Evolutionary conservation across 2,113 vertebrate species (phyloP), one percentile per base, ranked within the genome.

Genomic region (rat (Rattus norvegicus)): DNA sequence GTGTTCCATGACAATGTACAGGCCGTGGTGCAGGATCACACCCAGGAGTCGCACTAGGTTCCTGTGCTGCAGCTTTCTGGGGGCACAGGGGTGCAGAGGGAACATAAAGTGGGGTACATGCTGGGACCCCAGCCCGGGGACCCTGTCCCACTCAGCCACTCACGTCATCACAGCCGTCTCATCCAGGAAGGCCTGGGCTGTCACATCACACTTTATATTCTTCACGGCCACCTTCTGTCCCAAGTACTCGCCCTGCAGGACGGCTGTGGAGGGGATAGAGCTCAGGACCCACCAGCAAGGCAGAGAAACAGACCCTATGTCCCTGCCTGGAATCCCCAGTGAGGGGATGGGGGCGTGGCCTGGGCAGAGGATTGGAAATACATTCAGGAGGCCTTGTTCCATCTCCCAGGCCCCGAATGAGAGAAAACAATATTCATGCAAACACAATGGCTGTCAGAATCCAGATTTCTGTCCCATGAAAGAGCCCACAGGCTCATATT

Each of bases 151-250:
- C 19, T 49, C 30, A 0, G 2, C 2, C 61, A 79, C 99, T 99
- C 98, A 99, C 99, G 99, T 99, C 99, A 99, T 99, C 79, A 99
- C 99, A 0, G 99, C 98, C 0, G 99, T 99, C 97, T 99, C 99
- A 0, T 99, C 96, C 2, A 99, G 98, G 98, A 99, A 99, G 92
- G 99, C 99, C 97, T 99, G 99, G 67, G 99, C 99, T 0, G 99
- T 99, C 65, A 99, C 99, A 0, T 99, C 99, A 0, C 99, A 99
- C 97, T 99, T 99, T 93, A 99, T 99, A 97, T 98, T 99, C 98
- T 99, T 99, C 92, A 99, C 99, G 0, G 99, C 99, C 98, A 99
- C 99, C 95, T 98, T 99, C 98, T 99, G 99, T 73, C 99, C 99
- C 98, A 99, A 98, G 70, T 99, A 99, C 39, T 99, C 98, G 0